Base-by-base conservation (phyloP, 2,797 vertebrate species). In the Myotis vivesi region DNA sequence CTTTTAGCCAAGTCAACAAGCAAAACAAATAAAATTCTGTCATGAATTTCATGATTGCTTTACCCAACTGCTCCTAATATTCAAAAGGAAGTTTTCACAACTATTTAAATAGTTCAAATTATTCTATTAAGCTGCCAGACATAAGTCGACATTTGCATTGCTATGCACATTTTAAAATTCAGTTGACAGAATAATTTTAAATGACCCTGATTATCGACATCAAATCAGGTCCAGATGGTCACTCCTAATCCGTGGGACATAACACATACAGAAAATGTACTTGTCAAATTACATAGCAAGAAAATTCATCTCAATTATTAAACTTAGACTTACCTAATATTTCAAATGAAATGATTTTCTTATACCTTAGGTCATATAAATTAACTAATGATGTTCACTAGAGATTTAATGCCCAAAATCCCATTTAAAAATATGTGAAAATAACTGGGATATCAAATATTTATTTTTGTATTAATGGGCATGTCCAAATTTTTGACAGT, bases 401-500 rank as follows among this genome's bases (percentile, higher is more conserved):
- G 28, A 92, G 20, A 81, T 79, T 91, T 86, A 94, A 77, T 68
- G 44, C 13, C 44, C 12, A 69, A 68, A 19, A 44, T 6, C 16
- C n/a, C 82, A 69, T 79, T 91, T 64, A 33, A 82, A 79, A 90
- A 77, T 53, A 51, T 68, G 22, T 64, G 69, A 83, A 22, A 79
- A 72, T 85, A 89, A 88, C 49, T 13, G 2, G 3, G 15, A 2
- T 53, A 64, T 62, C 19, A 96, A 87, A 49, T 92, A 82, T 81
- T 79, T 92, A 82, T 66, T 83, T 83, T 4, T 46, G 33, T 87
- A 46, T 80, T 88, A 41, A 81, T 82, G 36, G 10, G 51, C 6
- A 46, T 57, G 41, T 88, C 25, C 92, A 82, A 87, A 94, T 94
- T 73, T 86, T 73, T 30, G 66, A 87, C 7, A 81, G 9, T 86